Evolutionary conservation across 2,888 invertebrate species (phyloP).

Genomic region (Pyrochroa serraticornis): DNA sequence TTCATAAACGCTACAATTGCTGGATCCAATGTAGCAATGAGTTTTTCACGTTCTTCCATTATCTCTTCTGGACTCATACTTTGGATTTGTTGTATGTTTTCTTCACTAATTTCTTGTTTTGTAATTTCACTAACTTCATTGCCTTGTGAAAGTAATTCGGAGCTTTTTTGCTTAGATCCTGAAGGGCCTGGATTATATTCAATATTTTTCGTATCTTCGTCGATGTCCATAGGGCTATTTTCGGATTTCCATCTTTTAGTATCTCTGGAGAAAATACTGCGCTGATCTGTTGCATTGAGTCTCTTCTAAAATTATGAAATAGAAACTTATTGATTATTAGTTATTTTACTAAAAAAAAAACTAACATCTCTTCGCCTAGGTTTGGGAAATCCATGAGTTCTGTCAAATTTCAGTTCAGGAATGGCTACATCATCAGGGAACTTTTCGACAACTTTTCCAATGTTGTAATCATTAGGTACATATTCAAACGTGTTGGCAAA

Average conservation of each 20-base stretch:
- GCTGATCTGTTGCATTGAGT: slow-evolving; percentile 45
- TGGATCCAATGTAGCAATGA: slow-evolving; percentile 70
- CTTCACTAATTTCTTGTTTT: slow-evolving; percentile 70
- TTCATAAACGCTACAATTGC: slow-evolving; percentile 70
- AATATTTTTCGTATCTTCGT: too few relatives aligned
- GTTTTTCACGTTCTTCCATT: slow-evolving; percentile 70
- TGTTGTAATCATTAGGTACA: slow-evolving; percentile 54
- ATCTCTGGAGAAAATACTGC: slow-evolving; percentile 65
- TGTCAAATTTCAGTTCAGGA: slow-evolving; percentile 40
- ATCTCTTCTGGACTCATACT: slow-evolving; percentile 79
- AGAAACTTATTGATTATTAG: too few relatives aligned
- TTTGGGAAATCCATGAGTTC: slow-evolving; percentile 60
- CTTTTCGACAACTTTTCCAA: slow-evolving; percentile 68
- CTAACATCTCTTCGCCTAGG: slow-evolving; percentile 57
- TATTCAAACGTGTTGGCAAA: slow-evolving; percentile 57
- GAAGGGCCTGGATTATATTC: slow-evolving; percentile 27
- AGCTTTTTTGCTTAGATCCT: slow-evolving; percentile 26
- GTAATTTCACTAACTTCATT: slow-evolving; percentile 60
- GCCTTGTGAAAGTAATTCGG: slow-evolving; percentile 46
- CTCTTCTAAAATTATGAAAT: too few relatives aligned
- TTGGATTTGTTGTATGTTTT: slow-evolving; percentile 71
- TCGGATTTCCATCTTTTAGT: too few relatives aligned
- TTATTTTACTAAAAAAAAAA: slow-evolving; percentile 10
- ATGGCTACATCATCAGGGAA: slow-evolving; percentile 35
- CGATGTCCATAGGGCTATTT: too few relatives aligned